Base-by-base conservation (phyloP, 2,888 invertebrate genomes). In the Parnassius glacialis region DNA sequence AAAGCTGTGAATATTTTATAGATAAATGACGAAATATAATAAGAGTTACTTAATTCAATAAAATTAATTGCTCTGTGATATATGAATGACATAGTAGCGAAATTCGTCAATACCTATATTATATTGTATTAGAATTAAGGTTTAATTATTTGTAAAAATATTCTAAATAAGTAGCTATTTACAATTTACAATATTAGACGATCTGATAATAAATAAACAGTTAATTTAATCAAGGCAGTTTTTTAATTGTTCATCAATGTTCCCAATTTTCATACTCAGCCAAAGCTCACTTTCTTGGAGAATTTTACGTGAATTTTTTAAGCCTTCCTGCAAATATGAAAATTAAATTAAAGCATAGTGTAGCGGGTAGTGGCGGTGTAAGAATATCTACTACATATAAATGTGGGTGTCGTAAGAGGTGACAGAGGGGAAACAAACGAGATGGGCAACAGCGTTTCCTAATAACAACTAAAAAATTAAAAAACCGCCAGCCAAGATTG, bases 201-300 rank as follows among this genome's bases (percentile, higher is more conserved):
- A 75, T 75, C 75, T 77, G 76, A 75, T 69, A 12, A 68, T 70
- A 67, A 70, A 45, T 11, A 45, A 9, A 68, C 63, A 63, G 69
- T 77, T 77, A 81, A 89, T 83, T 83, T 84, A 80, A 69, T 87
- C 84, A 65, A 90, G 83, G 74, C 90, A 91, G 66, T 70, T 67
- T 68, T 82, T 72, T 51, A 89, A 74, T 66, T 85, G 72, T 75
- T 85, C 83, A 67, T 90, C 88, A 52, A 87, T 78, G 0, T 81
- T 73, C 3, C 87, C 87, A 47, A 83, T 67, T 64, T 76, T 80
- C 67, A 80, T 80, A 44, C 70, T 61, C 10, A 86, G 66, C 89
- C 89, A 90, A 3, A 84, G 68, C 63, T 80, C 69, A 64, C 84
- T 84, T 10, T 81, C 65, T 67, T 90, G 84, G 43, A 91, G 72